Evolutionary conservation across 2,797 vertebrate genomes (phyloP).

Genomic region (Pseudomugil gertrudae): DNA sequence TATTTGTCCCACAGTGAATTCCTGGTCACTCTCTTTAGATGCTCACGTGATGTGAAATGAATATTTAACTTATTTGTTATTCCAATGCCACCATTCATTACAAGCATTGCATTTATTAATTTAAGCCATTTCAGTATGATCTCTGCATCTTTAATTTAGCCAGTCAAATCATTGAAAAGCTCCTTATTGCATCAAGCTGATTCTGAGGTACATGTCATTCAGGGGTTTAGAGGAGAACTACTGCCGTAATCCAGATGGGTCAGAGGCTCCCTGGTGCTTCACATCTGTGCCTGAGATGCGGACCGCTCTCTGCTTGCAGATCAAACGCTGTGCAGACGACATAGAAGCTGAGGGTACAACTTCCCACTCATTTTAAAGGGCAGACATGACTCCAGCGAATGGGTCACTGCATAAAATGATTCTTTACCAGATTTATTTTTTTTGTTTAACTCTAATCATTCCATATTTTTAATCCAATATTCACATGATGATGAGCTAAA

Average conservation of each 20-base stretch:
- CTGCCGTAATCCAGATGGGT: conserved; percentile 95
- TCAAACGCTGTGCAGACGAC: conserved; percentile 91
- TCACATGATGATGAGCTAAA: not conserved
- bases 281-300: conserved; percentile 84
- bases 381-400: not conserved
- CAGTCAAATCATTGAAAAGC: not conserved
- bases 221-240: conserved; percentile 95
- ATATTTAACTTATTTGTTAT: conserved; percentile 41
- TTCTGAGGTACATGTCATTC: conserved; percentile 12
- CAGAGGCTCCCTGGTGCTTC: conserved; percentile 98
- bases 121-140: not conserved
- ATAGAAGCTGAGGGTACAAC: conserved; percentile 85
- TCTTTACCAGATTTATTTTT: too few relatives aligned
- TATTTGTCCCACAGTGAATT: conserved; percentile 43
- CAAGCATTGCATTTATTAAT: conserved; percentile 18
- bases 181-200: conserved; percentile 7
- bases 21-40: conserved; percentile 27
- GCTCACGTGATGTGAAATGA: conserved; percentile 36
- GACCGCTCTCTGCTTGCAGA: conserved; percentile 93
- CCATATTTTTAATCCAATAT: not conserved
- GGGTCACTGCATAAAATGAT: not conserved
- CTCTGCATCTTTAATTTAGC: not conserved
- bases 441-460: too few relatives aligned
- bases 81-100: conserved; percentile 36
- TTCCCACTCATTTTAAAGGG: conserved; percentile 3